These are phyloP conservation scores for Pelagia noctiluca DNA, from an alignment of 30 jellyfish, hydroid and myxozoan genomes.

Conservation along the genomic window DNA sequence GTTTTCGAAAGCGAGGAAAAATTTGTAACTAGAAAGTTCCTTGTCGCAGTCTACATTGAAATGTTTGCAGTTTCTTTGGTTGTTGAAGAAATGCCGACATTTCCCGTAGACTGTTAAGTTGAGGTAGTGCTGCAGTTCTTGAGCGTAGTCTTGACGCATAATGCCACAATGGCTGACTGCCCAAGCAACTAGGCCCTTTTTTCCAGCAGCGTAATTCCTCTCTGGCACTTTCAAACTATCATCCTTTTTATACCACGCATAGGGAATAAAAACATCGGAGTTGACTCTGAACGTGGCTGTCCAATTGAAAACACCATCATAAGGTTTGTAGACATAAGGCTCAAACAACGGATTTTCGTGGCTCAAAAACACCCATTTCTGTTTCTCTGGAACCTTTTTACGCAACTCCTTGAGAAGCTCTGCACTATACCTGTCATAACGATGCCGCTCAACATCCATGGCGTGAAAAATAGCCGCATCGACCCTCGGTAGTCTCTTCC, in stretches of 20 bases:
- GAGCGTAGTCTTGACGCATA: constrained; percentile 70
- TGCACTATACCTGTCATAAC: constrained; percentile 51
- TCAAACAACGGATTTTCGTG: constrained; percentile 86
- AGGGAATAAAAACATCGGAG: constrained; percentile 84
- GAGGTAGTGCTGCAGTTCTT: constrained; percentile 71
- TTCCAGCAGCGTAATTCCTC: constrained; percentile 79
- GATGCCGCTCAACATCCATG: constrained; percentile 56
- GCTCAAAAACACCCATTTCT: constrained; percentile 92
- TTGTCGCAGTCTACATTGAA: constrained; percentile 57
- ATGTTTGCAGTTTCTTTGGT: constrained; percentile 68
- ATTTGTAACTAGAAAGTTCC: constrained; percentile 60
- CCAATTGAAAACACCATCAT: constrained; percentile 90
- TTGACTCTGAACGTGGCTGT: constrained; percentile 81
- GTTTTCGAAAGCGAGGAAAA: constrained; percentile 84
- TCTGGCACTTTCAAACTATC: constrained; percentile 10
- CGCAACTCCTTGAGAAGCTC: constrained; percentile 39
- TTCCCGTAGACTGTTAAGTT: constrained; percentile 85
- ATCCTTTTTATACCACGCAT: not conserved
- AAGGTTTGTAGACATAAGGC: constrained; percentile 56
- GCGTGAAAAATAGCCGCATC: constrained; percentile 89
- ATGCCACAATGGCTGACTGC: constrained; percentile 79
- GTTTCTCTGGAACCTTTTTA: constrained; percentile 50
- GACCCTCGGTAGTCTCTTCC: constrained; percentile 54
- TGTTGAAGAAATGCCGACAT: constrained; percentile 66
- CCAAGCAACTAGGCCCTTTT: constrained; percentile 76